A percentile compares a stretch with the other conserved stretches of the same genome.
These are phyloP conservation scores for Heteromormyrus szaboi DNA, from an alignment of 2,797 vertebrate species.

Conservation along the genomic window DNA sequence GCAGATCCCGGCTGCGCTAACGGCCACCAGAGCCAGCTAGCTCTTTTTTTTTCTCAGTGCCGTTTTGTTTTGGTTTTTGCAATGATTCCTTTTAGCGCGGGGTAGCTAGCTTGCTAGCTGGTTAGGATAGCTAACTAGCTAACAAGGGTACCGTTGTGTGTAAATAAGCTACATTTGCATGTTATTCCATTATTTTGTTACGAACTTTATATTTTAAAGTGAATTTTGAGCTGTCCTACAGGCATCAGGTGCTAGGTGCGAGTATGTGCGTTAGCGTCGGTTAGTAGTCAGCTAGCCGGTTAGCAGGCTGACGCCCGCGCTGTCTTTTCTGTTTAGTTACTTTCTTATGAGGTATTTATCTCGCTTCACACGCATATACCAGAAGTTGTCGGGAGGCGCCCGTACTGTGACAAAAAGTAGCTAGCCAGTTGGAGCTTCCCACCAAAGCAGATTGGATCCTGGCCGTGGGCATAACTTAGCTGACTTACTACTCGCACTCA, in stretches of 20 bases:
- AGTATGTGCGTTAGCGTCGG: background rate
- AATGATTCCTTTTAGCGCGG: slow-evolving; percentile 32
- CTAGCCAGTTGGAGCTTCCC: background rate
- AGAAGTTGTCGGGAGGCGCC: background rate
- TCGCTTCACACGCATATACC: background rate
- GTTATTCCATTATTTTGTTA: slow-evolving; percentile 7
- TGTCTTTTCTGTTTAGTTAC: background rate
- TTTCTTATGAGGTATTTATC: background rate
- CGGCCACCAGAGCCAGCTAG: slow-evolving; percentile 7
- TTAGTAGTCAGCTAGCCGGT: background rate
- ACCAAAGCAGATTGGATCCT: background rate
- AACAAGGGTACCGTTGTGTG: background rate
- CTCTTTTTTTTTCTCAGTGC: slow-evolving; percentile 32
- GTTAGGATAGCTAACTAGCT: slow-evolving; percentile 1
- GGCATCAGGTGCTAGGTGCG: background rate
- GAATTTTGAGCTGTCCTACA: background rate
- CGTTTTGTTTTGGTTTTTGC: slow-evolving; percentile 8
- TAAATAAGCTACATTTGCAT: background rate
- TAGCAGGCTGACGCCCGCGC: background rate
- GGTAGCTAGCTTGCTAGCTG: slow-evolving; percentile 28
- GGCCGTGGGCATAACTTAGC: background rate
- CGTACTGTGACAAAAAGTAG: background rate
- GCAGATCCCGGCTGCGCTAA: slow-evolving; percentile 11
- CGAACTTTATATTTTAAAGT: slow-evolving; percentile 13
- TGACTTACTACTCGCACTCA: background rate